phyloP scores from a whole-genome alignment of 2,888 invertebrate species.

The Ophioninae sp. region DNA sequence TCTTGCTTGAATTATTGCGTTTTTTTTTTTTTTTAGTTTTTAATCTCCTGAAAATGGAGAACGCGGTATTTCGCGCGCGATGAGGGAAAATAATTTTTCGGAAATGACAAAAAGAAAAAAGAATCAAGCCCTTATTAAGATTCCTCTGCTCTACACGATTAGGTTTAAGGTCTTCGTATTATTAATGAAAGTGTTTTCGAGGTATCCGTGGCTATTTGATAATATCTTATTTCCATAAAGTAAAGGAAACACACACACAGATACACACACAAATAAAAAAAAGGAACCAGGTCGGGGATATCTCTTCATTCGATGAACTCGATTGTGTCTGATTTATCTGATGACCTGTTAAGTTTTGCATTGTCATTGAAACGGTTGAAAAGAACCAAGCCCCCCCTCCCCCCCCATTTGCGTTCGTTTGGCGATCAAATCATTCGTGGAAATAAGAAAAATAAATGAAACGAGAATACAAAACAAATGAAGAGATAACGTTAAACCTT shows the following conservation, averaged over 20 bases:
- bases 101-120: slow-evolving; percentile 15
- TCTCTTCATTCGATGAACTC: slow-evolving; percentile 31
- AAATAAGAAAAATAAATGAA: slow-evolving; percentile 19
- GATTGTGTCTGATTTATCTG: slow-evolving; percentile 45
- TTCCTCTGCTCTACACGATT: slow-evolving; percentile 53
- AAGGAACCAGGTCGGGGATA: slow-evolving; percentile 53
- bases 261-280: slow-evolving; percentile 12
- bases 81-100: slow-evolving; percentile 22
- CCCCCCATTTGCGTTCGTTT: slow-evolving; percentile 43
- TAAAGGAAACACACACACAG: slow-evolving; percentile 4
- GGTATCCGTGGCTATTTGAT: slow-evolving; percentile 47
- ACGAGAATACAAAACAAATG: slow-evolving; percentile 48
- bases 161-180: slow-evolving; percentile 56
- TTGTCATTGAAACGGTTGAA: slow-evolving; percentile 36
- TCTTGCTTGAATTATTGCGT: slow-evolving; percentile 28
- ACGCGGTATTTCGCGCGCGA: slow-evolving; percentile 33
- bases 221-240: slow-evolving; percentile 43
- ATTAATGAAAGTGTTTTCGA: slow-evolving; percentile 49
- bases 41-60: slow-evolving; percentile 30
- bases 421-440: slow-evolving; percentile 40
- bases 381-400: slow-evolving; percentile 36
- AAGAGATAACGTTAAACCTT: slow-evolving; percentile 60
- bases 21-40: slow-evolving; percentile 47
- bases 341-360: slow-evolving; percentile 43
- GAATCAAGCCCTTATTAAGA: slow-evolving; percentile 28